A percentile compares a stretch with the other conserved stretches of the same genome.
Conservation (phyloP, 2,797 vertebrate genomes). For the Gallinago nigripennis region DNA sequence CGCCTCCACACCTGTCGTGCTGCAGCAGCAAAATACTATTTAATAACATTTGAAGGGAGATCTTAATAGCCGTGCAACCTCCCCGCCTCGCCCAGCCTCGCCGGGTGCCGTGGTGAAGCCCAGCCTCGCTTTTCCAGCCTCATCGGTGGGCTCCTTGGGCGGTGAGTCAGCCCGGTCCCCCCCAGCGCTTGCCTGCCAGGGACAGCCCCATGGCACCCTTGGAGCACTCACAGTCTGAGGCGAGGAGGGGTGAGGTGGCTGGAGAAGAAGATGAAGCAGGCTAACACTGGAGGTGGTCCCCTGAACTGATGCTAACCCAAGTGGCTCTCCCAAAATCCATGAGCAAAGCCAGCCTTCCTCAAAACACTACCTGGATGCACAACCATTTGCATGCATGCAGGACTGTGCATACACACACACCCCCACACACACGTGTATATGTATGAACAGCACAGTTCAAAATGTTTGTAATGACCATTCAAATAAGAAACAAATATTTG, state of each 20-base stretch:
- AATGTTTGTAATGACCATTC: conserved; percentile 9
- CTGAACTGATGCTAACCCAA: not conserved
- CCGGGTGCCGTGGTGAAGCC: rapidly evolving
- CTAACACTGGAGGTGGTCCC: not conserved
- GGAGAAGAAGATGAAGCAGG: not conserved
- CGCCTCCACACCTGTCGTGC: conserved; percentile 61
- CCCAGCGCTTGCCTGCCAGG: not conserved
- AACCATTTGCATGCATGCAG: not conserved
- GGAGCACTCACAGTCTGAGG: rapidly evolving
- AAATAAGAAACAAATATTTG: conserved; percentile 59
- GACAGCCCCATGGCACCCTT: not conserved
- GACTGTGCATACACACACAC: not conserved
- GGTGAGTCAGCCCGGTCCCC: rapidly evolving
- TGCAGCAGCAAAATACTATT: conserved; percentile 52
- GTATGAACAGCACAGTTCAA: not conserved
- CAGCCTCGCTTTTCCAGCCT: not conserved
- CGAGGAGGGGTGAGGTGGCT: not conserved
- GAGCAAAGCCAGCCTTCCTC: not conserved
- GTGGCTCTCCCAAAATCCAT: not conserved
- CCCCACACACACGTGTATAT: not conserved
- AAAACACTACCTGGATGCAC: not conserved
- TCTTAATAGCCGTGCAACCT: not conserved
- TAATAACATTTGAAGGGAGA: conserved; percentile 52
- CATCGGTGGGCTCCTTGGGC: not conserved
- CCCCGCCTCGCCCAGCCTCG: not conserved